phyloP scores from a whole-genome alignment of 2,113 vertebrate species.

The Amia ocellicauda region DNA sequence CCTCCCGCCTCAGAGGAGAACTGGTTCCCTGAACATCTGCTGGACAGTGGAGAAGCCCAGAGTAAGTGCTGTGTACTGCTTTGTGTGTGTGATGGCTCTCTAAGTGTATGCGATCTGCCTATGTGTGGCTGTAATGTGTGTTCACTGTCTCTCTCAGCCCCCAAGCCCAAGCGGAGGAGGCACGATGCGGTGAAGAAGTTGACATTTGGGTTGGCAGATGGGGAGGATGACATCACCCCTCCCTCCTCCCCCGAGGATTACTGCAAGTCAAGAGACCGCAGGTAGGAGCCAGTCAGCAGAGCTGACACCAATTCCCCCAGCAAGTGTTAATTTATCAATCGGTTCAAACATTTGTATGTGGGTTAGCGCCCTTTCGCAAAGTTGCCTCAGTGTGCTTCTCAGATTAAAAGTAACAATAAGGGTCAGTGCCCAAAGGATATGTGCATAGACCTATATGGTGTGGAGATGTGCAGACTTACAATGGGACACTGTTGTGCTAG shows the following conservation, averaged over 20 bases:
- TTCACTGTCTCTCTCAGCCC: constrained; percentile 52
- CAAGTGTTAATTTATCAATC: too few relatives aligned
- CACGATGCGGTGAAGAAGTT: constrained; percentile 78
- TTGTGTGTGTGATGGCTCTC: not conserved
- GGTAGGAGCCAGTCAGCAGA: constrained; percentile 44
- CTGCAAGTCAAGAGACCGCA: constrained; percentile 23
- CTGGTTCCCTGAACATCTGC: constrained; percentile 33
- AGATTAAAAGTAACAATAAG: too few relatives aligned
- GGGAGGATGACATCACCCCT: constrained; percentile 55
- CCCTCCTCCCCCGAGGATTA: constrained; percentile 59
- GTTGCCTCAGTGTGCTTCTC: too few relatives aligned
- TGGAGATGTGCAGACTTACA: not conserved
- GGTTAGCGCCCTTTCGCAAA: too few relatives aligned
- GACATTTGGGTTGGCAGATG: constrained; percentile 46
- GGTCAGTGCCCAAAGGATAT: not conserved
- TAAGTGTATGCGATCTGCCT: constrained; percentile 23
- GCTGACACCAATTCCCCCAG: too few relatives aligned
- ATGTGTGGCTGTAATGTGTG: not conserved
- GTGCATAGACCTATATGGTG: not conserved
- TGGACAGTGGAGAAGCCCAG: constrained; percentile 20
- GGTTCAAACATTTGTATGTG: too few relatives aligned
- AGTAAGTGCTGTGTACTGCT: constrained; percentile 52
- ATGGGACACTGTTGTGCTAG: too few relatives aligned
- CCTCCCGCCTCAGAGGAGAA: not conserved
- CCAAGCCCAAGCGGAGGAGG: constrained; percentile 72